Evolutionary conservation across 2,888 invertebrate species (phyloP).

Genomic region (Dryadula phaetusa): DNA sequence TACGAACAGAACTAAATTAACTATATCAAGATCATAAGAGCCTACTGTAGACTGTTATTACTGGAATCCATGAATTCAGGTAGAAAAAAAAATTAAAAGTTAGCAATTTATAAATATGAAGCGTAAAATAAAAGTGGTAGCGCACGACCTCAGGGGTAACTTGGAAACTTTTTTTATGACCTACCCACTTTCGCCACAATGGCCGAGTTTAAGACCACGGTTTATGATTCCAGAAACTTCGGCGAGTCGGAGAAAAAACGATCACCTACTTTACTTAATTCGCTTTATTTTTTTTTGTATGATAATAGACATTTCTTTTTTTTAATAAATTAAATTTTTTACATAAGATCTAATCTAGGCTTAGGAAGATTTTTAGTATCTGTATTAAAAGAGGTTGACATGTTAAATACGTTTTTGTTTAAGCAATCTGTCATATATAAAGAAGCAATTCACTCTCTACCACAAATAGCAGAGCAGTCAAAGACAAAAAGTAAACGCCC

Average conservation of each 20-base stretch:
- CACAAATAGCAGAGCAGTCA: no score
- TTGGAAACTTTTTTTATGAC: conserved; percentile 38
- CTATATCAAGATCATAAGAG: no score
- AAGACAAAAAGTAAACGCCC: no score
- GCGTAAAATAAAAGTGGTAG: conserved; percentile 31
- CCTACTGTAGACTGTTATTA: neutral
- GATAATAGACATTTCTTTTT: neutral
- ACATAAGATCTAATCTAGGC: no score
- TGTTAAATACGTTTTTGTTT: no score
- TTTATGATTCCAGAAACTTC: conserved; percentile 40
- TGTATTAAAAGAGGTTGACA: no score
- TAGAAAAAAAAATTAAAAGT: conserved; percentile 22
- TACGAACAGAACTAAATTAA: no score
- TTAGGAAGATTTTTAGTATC: no score
- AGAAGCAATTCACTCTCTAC: no score
- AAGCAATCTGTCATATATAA: no score
- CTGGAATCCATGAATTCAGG: neutral
- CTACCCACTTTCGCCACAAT: conserved; percentile 33
- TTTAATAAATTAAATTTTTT: neutral
- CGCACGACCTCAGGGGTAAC: conserved; percentile 32
- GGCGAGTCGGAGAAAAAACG: conserved; percentile 27
- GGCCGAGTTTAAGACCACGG: conserved; percentile 37
- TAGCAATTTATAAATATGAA: conserved; percentile 27
- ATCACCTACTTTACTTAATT: conserved; percentile 20
- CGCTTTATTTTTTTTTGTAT: conserved; percentile 16